Base-by-base conservation (phyloP, 2,113 vertebrate species). In the Tenrec ecaudatus region DNA sequence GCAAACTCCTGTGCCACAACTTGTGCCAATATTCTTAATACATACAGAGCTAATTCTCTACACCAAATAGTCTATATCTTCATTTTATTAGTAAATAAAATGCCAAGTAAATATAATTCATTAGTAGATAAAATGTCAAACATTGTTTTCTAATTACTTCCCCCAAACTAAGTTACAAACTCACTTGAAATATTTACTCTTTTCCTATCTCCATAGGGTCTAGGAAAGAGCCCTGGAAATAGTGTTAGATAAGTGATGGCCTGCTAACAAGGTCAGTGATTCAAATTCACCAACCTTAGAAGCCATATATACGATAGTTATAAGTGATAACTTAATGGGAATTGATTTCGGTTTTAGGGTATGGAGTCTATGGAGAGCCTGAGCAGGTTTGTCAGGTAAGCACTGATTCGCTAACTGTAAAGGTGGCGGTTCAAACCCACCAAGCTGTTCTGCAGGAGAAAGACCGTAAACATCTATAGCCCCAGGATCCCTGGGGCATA, bases 111-210 rank as follows among this genome's bases (percentile, higher is more conserved):
- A 47, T 47, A 47, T 47, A 47, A 47, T 10, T 47, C 10, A 47
- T 47, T 6, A 47, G 43, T 47, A 47, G 6, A 47, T 47, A 47
- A 47, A 47, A 47, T 47, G 43, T 5, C 40, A 83, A 89, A 38
- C 1, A 80, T 33, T 79, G 23, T 82, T 89, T 86, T 82, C 60
- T 77, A 73, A 84, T 84, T 89, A 60, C 14, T 91, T 92, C 86
- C 29, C 4, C 1, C 75, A 9, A 92, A 22, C 20, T 89, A 73
- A 60, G 36, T 11, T 53, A 14, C 19, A 94, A 92, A 20, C 83
- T 76, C 33, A 89, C 60, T 81, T 31, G 83, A 92, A 82, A n/a
- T 22, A 71, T 81, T 40, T 71, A 12, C 58, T 89, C 40, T 82
- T 71, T 84, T 62, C 84, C 75, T 78, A 29, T 0, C 2, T 12